Evolutionary conservation across 2,888 invertebrate species (phyloP).

Genomic region (Calephelis perditalis): DNA sequence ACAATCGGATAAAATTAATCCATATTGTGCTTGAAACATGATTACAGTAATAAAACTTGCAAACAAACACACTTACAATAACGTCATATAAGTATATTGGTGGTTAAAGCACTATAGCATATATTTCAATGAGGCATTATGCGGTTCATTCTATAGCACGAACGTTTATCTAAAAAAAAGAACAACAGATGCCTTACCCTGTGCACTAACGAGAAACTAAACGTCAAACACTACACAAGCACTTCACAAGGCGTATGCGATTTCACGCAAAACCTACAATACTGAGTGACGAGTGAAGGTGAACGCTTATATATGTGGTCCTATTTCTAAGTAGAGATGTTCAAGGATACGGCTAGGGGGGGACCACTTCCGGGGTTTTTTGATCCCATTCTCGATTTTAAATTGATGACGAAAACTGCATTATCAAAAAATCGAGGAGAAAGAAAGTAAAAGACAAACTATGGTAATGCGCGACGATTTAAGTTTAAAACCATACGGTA

Average conservation of each 20-base stretch:
- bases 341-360: constrained; percentile 30
- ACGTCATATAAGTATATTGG: not conserved
- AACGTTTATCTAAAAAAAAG: constrained; percentile 20
- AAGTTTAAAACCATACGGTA: too few relatives aligned
- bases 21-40: too few relatives aligned
- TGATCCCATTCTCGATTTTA: constrained; percentile 22
- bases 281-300: constrained; percentile 26
- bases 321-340: constrained; percentile 36
- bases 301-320: constrained; percentile 46
- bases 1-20: too few relatives aligned
- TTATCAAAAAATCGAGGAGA: too few relatives aligned
- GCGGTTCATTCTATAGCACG: not conserved
- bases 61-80: not conserved
- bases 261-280: constrained; percentile 22
- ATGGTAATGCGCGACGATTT: too few relatives aligned
- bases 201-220: constrained; percentile 8
- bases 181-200: constrained; percentile 15
- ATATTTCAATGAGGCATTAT: not conserved
- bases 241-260: constrained; percentile 21
- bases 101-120: not conserved
- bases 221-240: constrained; percentile 20
- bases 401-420: not conserved
- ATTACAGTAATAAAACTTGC: too few relatives aligned
- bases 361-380: constrained; percentile 30
- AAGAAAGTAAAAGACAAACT: too few relatives aligned